Percentiles rank a stretch among this genome's conserved stretches.
Conservation (phyloP, 2,797 vertebrate species). For the Ctenosaura bakeri region DNA sequence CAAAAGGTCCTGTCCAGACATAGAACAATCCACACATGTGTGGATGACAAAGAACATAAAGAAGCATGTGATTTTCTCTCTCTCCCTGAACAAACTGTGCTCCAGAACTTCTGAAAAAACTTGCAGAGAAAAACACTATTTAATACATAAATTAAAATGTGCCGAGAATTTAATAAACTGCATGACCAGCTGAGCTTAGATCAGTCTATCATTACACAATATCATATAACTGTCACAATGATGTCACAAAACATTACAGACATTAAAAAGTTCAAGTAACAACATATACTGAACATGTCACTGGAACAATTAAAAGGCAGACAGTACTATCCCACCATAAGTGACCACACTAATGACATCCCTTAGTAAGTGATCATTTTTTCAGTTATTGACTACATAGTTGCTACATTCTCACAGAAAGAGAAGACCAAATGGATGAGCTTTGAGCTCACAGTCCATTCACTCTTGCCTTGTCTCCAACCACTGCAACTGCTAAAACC, state of each 20-base stretch:
- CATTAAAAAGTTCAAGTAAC: background rate
- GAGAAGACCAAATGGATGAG: background rate
- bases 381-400: background rate
- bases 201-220: background rate
- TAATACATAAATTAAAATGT: background rate
- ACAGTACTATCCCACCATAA: background rate
- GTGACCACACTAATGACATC: background rate
- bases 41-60: no score
- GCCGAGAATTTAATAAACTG: background rate
- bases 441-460: background rate
- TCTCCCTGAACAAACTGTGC: background rate
- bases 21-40: no score
- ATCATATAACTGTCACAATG: slow-evolving; percentile 10
- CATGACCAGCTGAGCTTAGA: background rate
- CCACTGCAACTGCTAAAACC: no score
- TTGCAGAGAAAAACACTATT: background rate
- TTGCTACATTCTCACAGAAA: background rate
- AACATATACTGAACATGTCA: background rate
- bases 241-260: background rate
- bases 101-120: background rate
- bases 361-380: no score
- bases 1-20: background rate
- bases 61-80: background rate
- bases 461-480: background rate
- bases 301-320: background rate